Conservation (phyloP, 2,113 vertebrate species). For the Struthidea cinerea region DNA sequence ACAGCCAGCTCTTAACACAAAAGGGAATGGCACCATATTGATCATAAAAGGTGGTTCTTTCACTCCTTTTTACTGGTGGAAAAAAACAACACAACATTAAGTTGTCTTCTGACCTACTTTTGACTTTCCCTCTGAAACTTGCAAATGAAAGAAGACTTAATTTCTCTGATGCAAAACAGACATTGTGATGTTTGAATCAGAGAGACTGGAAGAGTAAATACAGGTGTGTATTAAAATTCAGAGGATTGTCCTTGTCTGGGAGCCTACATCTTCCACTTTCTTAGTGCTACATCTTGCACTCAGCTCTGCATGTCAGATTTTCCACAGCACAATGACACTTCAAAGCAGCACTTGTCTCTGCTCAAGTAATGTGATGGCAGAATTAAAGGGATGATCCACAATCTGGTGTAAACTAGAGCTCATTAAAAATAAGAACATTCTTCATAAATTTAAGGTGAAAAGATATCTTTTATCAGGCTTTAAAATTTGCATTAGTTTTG, state of each 20-base stretch:
- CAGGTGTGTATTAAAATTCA: conserved; percentile 58
- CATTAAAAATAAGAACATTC: conserved; percentile 59
- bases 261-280: conserved; percentile 19
- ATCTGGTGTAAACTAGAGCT: conserved; percentile 58
- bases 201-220: neutral
- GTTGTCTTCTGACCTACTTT: neutral
- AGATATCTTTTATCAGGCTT: conserved; percentile 49
- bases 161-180: neutral
- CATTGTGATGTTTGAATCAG: neutral
- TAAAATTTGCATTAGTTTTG: conserved; percentile 53
- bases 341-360: conserved; percentile 56
- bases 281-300: conserved; percentile 35
- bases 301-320: conserved; percentile 29
- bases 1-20: neutral
- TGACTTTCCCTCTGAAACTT: neutral
- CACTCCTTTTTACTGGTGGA: neutral
- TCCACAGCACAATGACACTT: conserved; percentile 56
- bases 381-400: conserved; percentile 54
- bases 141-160: neutral
- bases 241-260: neutral
- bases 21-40: neutral
- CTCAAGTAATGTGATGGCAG: conserved; percentile 51
- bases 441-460: conserved; percentile 54
- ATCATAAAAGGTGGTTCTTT: neutral
- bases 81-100: neutral